phyloP scores from a whole-genome alignment of 1,140 invertebrate genomes.

The Drosophila hydei region DNA sequence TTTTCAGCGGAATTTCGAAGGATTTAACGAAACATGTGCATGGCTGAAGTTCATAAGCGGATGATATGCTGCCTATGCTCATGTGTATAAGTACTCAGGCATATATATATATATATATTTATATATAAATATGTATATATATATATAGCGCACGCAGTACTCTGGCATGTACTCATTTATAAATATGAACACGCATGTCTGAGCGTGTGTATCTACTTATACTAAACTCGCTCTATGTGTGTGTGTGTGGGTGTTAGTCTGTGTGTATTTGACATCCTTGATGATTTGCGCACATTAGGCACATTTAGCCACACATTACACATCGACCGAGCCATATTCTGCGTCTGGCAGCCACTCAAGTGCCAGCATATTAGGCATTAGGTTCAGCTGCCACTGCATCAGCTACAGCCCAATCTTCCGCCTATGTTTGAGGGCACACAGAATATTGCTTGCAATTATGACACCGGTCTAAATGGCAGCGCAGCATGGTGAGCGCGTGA shows the following conservation, averaged over 20 bases:
- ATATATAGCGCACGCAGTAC: not conserved
- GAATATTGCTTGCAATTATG: constrained; percentile 32
- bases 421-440: constrained; percentile 6
- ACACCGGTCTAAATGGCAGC: constrained; percentile 13
- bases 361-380: constrained; percentile 33
- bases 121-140: not conserved
- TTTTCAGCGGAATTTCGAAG: not conserved
- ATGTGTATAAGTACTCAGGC: not conserved
- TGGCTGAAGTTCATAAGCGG: constrained; percentile 1
- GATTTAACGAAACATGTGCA: not conserved
- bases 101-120: not conserved
- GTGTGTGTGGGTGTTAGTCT: constrained; percentile 1
- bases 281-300: constrained; percentile 37
- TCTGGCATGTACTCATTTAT: not conserved
- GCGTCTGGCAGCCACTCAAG: constrained; percentile 30
- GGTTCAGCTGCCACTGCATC: not conserved
- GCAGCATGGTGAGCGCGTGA: not conserved
- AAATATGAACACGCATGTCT: not conserved
- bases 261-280: constrained; percentile 27
- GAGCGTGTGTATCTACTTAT: constrained; percentile 3
- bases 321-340: not conserved
- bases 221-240: not conserved
- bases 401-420: not conserved
- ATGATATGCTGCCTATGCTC: not conserved
- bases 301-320: not conserved